Percentiles rank a stretch among this genome's conserved stretches.
Conservation (phyloP, 1,140 invertebrate genomes). For the Drosophila ogumai region DNA sequence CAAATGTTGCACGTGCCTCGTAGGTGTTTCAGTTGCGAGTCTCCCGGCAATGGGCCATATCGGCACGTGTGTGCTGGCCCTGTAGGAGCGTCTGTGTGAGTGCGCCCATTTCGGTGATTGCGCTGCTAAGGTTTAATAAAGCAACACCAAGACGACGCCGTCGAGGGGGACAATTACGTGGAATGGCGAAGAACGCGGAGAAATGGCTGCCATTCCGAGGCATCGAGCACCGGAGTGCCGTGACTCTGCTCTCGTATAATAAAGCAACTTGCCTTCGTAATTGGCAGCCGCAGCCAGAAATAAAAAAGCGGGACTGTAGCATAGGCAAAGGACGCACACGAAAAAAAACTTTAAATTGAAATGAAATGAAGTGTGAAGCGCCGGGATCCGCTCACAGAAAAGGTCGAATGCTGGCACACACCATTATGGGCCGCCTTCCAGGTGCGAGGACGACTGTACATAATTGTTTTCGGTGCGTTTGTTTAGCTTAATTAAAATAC, state of each 20-base stretch:
- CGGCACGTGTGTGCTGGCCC: conserved; percentile 15
- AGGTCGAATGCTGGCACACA: conserved; percentile 11
- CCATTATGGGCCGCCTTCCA: not conserved
- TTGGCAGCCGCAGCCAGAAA: conserved; percentile 61
- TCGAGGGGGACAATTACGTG: conserved; percentile 45
- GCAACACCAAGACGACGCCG: conserved; percentile 66
- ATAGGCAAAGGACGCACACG: conserved; percentile 48
- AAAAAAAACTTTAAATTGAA: conserved; percentile 62
- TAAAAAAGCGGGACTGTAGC: conserved; percentile 36
- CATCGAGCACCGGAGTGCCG: conserved; percentile 12
- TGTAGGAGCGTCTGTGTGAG: conserved; percentile 26
- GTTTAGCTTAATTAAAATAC: conserved; percentile 77
- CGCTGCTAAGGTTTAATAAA: conserved; percentile 78
- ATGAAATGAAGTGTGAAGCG: conserved; percentile 75
- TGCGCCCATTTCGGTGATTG: conserved; percentile 75
- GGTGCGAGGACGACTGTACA: conserved; percentile 17
- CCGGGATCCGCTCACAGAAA: conserved; percentile 23
- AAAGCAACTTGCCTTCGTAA: conserved; percentile 77
- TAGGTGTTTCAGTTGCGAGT: conserved; percentile 49
- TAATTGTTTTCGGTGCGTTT: conserved; percentile 58
- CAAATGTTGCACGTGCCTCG: conserved; percentile 77
- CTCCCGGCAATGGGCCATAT: conserved; percentile 21
- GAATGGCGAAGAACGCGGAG: conserved; percentile 29
- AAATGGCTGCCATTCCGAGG: conserved; percentile 61
- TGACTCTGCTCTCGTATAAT: conserved; percentile 45